Evolutionary conservation across 2,113 vertebrate species (phyloP).

Genomic region (Vulpes lagopus): DNA sequence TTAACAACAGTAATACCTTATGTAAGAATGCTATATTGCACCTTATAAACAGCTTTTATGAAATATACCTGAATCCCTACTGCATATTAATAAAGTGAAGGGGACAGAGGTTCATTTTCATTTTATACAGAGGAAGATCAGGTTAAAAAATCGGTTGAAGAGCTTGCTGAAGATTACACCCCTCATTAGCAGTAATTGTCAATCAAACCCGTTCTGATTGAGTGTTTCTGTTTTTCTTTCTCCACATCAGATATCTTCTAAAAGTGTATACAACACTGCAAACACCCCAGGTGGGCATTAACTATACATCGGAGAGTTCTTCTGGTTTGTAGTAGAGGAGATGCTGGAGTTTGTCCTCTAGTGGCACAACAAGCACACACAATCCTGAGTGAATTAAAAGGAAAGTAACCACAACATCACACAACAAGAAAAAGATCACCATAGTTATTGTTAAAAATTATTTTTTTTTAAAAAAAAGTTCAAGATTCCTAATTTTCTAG

Average conservation of each 20-base stretch:
- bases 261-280: neutral
- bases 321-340: neutral
- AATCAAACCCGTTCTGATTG: neutral
- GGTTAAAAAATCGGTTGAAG: constrained; percentile 19
- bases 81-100: neutral
- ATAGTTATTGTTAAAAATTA: neutral
- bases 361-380: neutral
- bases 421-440: neutral
- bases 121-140: constrained; percentile 9
- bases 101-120: neutral
- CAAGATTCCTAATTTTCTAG: neutral
- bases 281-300: neutral
- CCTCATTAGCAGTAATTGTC: neutral
- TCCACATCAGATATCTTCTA: neutral
- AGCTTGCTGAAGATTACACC: neutral
- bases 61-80: constrained; percentile 6
- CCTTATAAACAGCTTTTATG: constrained; percentile 30
- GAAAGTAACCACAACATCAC: neutral
- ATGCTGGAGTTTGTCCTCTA: neutral
- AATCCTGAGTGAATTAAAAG: constrained; percentile 41
- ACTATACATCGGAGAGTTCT: neutral
- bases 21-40: neutral
- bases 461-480: neutral
- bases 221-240: neutral
- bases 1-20: constrained; percentile 13